These are phyloP conservation scores for Ophioninae sp. DNA, from an alignment of 2,888 invertebrate genomes.

Conservation along the genomic window DNA sequence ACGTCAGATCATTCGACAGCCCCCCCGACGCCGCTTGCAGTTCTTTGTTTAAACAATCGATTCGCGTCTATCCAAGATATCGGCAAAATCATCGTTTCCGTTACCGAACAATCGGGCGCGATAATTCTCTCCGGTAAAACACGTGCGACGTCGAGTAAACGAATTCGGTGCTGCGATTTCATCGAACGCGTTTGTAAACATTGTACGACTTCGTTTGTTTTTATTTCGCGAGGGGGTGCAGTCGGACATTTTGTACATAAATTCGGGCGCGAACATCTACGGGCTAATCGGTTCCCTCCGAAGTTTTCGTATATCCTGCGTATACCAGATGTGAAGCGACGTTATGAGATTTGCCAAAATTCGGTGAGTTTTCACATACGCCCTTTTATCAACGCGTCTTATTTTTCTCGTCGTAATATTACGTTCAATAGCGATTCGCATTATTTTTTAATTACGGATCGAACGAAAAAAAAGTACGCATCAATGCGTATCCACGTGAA, in stretches of 20 bases:
- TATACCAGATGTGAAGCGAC: constrained; percentile 14
- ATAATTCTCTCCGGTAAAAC: not conserved
- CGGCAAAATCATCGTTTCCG: not conserved
- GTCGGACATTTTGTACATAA: constrained; percentile 40
- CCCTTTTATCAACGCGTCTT: not conserved
- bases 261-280: constrained; percentile 39
- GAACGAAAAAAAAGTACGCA: not conserved
- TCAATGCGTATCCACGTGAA: not conserved
- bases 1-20: constrained; percentile 34
- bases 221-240: constrained; percentile 27
- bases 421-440: not conserved
- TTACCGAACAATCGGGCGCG: not conserved
- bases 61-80: not conserved
- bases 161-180: not conserved
- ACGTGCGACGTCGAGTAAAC: not conserved
- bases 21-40: not conserved
- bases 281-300: constrained; percentile 1
- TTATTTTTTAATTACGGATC: not conserved
- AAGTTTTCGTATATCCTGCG: not conserved
- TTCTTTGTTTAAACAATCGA: constrained; percentile 21
- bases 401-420: not conserved
- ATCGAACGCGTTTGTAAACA: constrained; percentile 2
- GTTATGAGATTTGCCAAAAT: constrained; percentile 29
- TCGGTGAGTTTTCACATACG: constrained; percentile 25
- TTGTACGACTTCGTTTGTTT: constrained; percentile 25